Percentiles rank a stretch among this genome's conserved stretches.
These are phyloP conservation scores for Melipona quadrifasciata DNA, from an alignment of 1,140 invertebrate genomes.

Conservation along the genomic window DNA sequence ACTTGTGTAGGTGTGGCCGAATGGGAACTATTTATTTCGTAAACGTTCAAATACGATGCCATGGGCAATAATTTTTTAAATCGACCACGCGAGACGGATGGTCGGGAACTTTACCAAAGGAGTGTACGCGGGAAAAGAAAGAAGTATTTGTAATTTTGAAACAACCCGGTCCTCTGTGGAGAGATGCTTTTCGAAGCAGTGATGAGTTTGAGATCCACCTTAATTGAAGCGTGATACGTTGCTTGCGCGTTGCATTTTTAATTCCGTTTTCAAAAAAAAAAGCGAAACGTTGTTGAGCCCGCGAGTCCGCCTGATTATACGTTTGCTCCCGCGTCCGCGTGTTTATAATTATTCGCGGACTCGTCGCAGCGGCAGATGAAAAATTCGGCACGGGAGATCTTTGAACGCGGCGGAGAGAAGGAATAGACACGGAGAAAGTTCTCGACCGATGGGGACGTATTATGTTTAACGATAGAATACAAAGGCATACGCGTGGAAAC, in stretches of 20 bases:
- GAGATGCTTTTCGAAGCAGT: not conserved
- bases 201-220: slow-evolving; percentile 20
- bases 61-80: not conserved
- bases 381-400: slow-evolving; percentile 2
- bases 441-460: not conserved
- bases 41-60: not conserved
- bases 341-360: slow-evolving; percentile 35
- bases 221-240: slow-evolving; percentile 45
- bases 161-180: not conserved
- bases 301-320: slow-evolving; percentile 27
- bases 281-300: slow-evolving; percentile 33
- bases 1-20: not conserved
- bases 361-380: not conserved
- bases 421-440: not conserved
- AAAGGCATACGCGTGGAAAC: not conserved
- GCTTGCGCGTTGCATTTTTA: slow-evolving; percentile 40
- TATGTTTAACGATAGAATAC: slow-evolving; percentile 2
- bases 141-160: slow-evolving; percentile 12
- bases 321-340: slow-evolving; percentile 13
- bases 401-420: not conserved
- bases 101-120: not conserved
- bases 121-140: not conserved
- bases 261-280: slow-evolving; percentile 18
- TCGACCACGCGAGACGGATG: not conserved
- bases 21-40: not conserved